Conservation (phyloP, 2,113 vertebrate species). For the Balaenoptera acutorostrata region DNA sequence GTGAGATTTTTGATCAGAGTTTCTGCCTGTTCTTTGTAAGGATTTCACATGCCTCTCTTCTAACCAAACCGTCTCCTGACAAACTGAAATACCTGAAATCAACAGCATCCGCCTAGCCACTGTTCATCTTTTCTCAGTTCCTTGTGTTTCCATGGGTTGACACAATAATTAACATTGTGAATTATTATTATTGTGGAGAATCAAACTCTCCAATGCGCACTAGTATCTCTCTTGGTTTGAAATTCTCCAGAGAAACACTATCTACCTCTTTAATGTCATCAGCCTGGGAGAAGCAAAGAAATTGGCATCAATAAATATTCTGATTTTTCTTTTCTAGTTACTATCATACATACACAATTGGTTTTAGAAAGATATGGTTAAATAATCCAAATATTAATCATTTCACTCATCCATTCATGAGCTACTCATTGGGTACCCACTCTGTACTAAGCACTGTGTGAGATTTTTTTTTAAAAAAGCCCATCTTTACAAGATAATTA, state of each 20-base stretch:
- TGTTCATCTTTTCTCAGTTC: not conserved
- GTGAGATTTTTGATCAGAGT: not conserved
- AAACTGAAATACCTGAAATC: not conserved
- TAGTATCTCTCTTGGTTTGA: not conserved
- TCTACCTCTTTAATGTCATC: not conserved
- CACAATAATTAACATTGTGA: not conserved
- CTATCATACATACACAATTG: not conserved
- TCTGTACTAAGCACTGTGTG: not conserved
- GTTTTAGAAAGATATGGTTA: constrained; percentile 15
- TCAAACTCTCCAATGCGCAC: not conserved
- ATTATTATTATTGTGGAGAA: not conserved
- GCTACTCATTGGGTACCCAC: not conserved
- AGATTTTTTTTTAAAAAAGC: not conserved
- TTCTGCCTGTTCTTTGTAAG: not conserved
- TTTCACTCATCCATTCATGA: not conserved
- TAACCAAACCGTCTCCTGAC: not conserved
- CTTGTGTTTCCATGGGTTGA: not conserved
- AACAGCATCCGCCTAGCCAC: not conserved
- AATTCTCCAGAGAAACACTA: not conserved
- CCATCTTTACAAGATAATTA: constrained; percentile 23
- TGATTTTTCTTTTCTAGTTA: not conserved
- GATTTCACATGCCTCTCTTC: not conserved
- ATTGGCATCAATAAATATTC: constrained; percentile 15
- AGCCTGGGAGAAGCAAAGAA: not conserved
- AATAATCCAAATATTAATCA: constrained; percentile 16